Evolutionary conservation across 1,140 invertebrate genomes (phyloP).

Genomic region (Heliconius hermathena): DNA sequence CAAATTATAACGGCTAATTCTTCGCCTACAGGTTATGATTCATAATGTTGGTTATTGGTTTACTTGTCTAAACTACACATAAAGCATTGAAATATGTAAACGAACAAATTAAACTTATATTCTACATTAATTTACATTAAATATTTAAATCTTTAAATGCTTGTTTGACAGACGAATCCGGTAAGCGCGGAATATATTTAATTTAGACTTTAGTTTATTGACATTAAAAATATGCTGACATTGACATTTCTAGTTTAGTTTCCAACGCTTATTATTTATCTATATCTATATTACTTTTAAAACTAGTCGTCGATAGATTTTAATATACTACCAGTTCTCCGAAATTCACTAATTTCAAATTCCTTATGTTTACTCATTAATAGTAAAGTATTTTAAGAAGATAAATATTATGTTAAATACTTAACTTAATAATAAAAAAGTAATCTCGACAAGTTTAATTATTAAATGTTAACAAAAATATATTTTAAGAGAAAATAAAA

Average conservation of each 20-base stretch:
- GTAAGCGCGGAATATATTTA: constrained; percentile 29
- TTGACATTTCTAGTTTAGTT: constrained; percentile 16
- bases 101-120: constrained; percentile 18
- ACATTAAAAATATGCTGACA: constrained; percentile 16
- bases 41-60: constrained; percentile 22
- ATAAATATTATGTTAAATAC: too few relatives aligned
- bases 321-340: too few relatives aligned
- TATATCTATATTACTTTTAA: too few relatives aligned
- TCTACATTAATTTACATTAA: constrained; percentile 24
- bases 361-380: too few relatives aligned
- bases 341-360: too few relatives aligned
- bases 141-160: constrained; percentile 15
- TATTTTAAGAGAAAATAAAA: too few relatives aligned
- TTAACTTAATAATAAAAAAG: too few relatives aligned
- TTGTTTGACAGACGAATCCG: constrained; percentile 26
- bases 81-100: constrained; percentile 5
- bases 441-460: too few relatives aligned
- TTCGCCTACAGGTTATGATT: constrained; percentile 30
- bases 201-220: constrained; percentile 18
- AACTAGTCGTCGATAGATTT: too few relatives aligned
- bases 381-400: too few relatives aligned
- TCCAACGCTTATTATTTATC: too few relatives aligned
- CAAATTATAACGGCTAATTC: constrained; percentile 24
- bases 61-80: constrained; percentile 6
- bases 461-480: too few relatives aligned